Conservation (phyloP, 2,888 invertebrate species). For the Synanthedon formicaeformis region DNA sequence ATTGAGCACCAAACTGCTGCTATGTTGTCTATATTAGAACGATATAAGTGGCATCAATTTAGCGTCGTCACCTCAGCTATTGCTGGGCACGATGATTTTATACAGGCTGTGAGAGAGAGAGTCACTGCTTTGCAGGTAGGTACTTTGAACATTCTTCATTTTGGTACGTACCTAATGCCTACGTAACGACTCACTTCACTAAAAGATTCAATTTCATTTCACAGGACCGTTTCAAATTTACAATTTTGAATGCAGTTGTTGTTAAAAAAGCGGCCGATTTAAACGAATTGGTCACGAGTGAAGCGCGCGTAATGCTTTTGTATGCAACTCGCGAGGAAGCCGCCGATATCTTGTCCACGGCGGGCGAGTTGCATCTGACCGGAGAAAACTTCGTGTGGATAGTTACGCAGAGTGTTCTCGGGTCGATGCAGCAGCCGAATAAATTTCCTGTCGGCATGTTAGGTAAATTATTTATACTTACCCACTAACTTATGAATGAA, state of each 20-base stretch:
- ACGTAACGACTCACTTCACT: not conserved
- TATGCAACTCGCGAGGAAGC: constrained; percentile 93
- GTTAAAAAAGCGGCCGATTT: constrained; percentile 83
- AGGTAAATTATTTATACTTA: constrained; percentile 59
- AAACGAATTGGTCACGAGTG: constrained; percentile 85
- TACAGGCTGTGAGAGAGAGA: constrained; percentile 91
- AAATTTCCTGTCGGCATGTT: constrained; percentile 93
- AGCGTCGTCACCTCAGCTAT: constrained; percentile 94
- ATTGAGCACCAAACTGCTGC: constrained; percentile 97
- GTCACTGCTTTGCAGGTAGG: constrained; percentile 88
- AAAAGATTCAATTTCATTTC: not conserved
- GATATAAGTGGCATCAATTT: constrained; percentile 97
- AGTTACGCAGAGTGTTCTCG: constrained; percentile 93
- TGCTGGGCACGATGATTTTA: constrained; percentile 95
- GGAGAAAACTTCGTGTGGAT: constrained; percentile 97
- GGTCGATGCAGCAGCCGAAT: constrained; percentile 75
- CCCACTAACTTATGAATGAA: not conserved
- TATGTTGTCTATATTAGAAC: constrained; percentile 93
- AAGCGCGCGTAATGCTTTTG: constrained; percentile 91
- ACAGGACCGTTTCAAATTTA: constrained; percentile 75
- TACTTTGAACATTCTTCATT: constrained; percentile 16
- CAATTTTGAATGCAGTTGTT: constrained; percentile 86
- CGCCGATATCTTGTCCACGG: constrained; percentile 81
- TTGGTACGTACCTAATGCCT: not conserved
- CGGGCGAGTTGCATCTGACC: constrained; percentile 81